These are phyloP conservation scores for Trigoniulus corallinus DNA, from an alignment of 1,140 invertebrate genomes.

Conservation along the genomic window DNA sequence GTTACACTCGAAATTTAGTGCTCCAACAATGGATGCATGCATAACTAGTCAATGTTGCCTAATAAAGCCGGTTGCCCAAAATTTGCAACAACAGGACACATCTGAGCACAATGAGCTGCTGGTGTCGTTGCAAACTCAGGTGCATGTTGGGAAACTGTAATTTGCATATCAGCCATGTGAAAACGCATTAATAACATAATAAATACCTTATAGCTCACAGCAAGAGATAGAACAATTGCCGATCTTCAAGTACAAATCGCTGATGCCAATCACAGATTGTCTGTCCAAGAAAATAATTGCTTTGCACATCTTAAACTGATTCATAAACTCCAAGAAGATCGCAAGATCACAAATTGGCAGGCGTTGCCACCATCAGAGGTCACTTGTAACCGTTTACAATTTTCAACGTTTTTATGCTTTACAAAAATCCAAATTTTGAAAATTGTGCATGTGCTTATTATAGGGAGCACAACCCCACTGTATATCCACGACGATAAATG, in stretches of 20 bases:
- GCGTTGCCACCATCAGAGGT: neutral
- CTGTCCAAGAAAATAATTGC: neutral
- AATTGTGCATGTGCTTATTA: neutral
- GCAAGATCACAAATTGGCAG: neutral
- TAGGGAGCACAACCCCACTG: neutral
- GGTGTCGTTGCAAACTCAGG: too few species aligned
- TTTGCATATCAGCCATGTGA: too few species aligned
- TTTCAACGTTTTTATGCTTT: neutral
- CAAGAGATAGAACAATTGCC: neutral
- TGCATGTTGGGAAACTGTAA: too few species aligned
- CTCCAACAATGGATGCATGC: too few species aligned
- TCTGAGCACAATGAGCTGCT: too few species aligned
- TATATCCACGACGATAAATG: neutral
- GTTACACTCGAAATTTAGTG: too few species aligned
- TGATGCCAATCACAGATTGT: neutral
- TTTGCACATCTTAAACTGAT: neutral
- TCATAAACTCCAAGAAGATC: neutral
- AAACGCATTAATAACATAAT: too few species aligned
- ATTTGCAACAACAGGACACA: too few species aligned
- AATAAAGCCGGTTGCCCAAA: too few species aligned
- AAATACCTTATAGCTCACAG: neutral
- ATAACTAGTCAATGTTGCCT: too few species aligned
- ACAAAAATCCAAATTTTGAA: neutral
- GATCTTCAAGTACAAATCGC: neutral
- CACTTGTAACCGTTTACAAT: neutral